Base-by-base conservation (phyloP, 2,113 vertebrate genomes). In the Oenanthe melanoleuca region DNA sequence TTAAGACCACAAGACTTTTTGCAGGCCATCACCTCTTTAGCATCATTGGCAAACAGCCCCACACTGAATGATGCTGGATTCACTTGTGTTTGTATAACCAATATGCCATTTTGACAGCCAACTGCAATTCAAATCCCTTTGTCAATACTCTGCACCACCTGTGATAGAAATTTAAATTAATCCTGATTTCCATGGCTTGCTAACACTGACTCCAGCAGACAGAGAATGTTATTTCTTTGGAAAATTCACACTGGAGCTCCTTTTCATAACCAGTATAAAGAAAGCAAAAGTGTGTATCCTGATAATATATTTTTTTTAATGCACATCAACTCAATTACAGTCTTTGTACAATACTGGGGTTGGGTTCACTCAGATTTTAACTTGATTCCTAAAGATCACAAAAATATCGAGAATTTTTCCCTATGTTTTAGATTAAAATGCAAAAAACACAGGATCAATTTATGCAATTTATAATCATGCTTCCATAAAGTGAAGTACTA, bases 121-220 rank as follows among this genome's bases (percentile, higher is more conserved):
- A 63, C 59, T 86, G 74, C 42, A 80, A 75, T 79, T 87, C 73
- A 92, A 95, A 96, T 95, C 78, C 66, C 38, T 89, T 85, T 95
- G 71, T 89, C 91, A 93, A 82, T 85, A 72, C 12, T 63, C 59
- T 78, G 21, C 29, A 73, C 55, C 87, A 95, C 63, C 81, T 89
- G 84, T 55, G 66, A 92, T 80, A 52, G 42, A 95, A 77, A 96
- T 91, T 70, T 79, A 85, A 70, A 87, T 91, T 80, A 88, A 80
- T 95, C 63, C 59, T 89, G 66, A 77, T 85, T 95, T 94, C 73
- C 9, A 2, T 77, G 90, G 63, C 50, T 93, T 89, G 6, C 59
- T 73, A 91, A 73, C 31, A 66, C 34, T 63, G 55, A n/a, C 21
- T 91, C 11, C 47, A 44, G 20, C 26, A 89, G 12, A 57, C 2